phyloP scores from a whole-genome alignment of 2,113 vertebrate genomes.

The Dromiciops gliroides region DNA sequence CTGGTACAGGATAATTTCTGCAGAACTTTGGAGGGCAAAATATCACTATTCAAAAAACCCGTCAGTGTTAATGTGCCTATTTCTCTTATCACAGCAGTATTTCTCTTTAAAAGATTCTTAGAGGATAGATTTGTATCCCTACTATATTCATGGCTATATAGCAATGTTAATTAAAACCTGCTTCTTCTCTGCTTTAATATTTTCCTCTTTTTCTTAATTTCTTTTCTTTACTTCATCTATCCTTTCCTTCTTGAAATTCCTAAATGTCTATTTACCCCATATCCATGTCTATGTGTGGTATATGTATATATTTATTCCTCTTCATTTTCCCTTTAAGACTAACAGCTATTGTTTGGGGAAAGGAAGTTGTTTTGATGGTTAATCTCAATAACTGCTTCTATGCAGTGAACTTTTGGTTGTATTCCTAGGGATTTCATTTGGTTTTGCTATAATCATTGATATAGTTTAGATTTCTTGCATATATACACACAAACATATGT shows the following conservation, averaged over 20 bases:
- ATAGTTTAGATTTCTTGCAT: slow-evolving; percentile 55
- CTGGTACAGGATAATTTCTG: slow-evolving; percentile 79
- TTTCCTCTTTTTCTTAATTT: slow-evolving; percentile 10
- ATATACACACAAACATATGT: not conserved
- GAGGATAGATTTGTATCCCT: slow-evolving; percentile 62
- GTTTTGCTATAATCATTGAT: slow-evolving; percentile 13
- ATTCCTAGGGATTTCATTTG: not conserved
- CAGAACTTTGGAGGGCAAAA: slow-evolving; percentile 81
- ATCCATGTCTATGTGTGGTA: not conserved
- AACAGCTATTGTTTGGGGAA: slow-evolving; percentile 38
- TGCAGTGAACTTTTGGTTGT: slow-evolving; percentile 15
- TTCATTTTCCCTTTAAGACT: not conserved
- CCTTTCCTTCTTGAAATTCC: slow-evolving; percentile 34
- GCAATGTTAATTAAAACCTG: slow-evolving; percentile 49
- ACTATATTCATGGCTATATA: not conserved
- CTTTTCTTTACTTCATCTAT: not conserved
- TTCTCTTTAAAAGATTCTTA: slow-evolving; percentile 73
- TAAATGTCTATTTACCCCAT: slow-evolving; percentile 18
- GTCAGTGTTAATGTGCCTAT: slow-evolving; percentile 70
- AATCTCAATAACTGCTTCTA: slow-evolving; percentile 18
- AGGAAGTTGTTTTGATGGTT: slow-evolving; percentile 49
- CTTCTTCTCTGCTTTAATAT: not conserved
- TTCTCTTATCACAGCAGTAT: slow-evolving; percentile 77
- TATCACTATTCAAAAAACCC: slow-evolving; percentile 76
- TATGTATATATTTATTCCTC: slow-evolving; percentile 8